phyloP scores from a whole-genome alignment of 2,797 vertebrate species.

The Falco columbarius region DNA sequence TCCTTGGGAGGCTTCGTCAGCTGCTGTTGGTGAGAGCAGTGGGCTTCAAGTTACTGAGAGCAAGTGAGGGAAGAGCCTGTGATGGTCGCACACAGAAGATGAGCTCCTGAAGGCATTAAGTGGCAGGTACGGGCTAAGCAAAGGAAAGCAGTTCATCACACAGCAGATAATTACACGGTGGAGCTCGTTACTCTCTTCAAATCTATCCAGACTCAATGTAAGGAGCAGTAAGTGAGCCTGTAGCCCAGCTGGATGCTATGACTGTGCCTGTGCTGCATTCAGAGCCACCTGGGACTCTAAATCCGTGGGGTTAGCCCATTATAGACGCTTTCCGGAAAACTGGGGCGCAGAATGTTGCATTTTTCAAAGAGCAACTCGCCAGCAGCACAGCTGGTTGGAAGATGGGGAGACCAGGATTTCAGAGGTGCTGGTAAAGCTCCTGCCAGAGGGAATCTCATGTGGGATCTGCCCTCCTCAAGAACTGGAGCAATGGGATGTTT shows the following conservation, averaged over 20 bases:
- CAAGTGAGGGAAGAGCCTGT: background rate
- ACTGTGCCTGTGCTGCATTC: accelerated
- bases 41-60: background rate
- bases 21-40: background rate
- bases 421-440: background rate
- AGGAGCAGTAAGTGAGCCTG: background rate
- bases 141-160: background rate
- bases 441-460: no score
- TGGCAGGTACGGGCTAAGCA: background rate
- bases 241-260: background rate
- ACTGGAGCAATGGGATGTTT: background rate
- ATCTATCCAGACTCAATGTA: background rate
- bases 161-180: background rate
- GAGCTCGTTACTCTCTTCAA: background rate
- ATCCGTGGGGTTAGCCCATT: background rate
- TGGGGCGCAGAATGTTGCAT: no score
- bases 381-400: background rate
- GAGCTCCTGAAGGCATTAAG: background rate
- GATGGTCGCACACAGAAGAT: accelerated
- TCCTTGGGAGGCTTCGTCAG: background rate
- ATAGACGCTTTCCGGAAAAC: accelerated
- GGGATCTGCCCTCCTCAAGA: background rate
- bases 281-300: background rate
- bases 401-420: background rate
- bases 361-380: no score